Base-by-base conservation (phyloP, 2,797 vertebrate species). In the Aulostomus chinensis region DNA sequence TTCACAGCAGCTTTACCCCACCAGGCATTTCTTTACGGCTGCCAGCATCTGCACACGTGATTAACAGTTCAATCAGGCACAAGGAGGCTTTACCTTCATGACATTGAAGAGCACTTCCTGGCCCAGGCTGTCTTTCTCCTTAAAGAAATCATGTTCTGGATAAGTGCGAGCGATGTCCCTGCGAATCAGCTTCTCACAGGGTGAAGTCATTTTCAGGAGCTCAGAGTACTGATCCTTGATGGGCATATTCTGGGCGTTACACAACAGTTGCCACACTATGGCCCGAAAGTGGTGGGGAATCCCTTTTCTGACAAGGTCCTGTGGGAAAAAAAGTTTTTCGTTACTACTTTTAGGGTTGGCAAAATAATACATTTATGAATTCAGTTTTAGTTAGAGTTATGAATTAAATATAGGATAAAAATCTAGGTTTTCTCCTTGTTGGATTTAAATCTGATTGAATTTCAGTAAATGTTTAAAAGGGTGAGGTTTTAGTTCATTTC, bases 31-130 rank as follows among this genome's bases (percentile, higher is more conserved):
- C n/a, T n/a, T n/a, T n/a, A n/a, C n/a, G n/a, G n/a, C n/a, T n/a
- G n/a, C n/a, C n/a, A n/a, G n/a, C n/a, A n/a, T n/a, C n/a, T n/a
- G n/a, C n/a, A n/a, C n/a, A n/a, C n/a, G n/a, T n/a, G n/a, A n/a
- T n/a, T n/a, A n/a, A n/a, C n/a, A n/a, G n/a, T n/a, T n/a, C n/a
- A n/a, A n/a, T n/a, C n/a, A n/a, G n/a, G n/a, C n/a, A n/a, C n/a
- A n/a, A n/a, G n/a, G n/a, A n/a, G n/a, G n/a, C n/a, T 22, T 74
- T 79, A 95, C 97, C 95, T 99, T 99, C 97, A 99, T 99, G 63
- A 99, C 96, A 15, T 99, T 99, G 88, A 99, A 99, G 73, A 99
- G 94, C 81, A 98, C 96, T 59, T 99, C 97, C 78, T 99, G 97
- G 13, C 97, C 97, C 70, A 95, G 83, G 69, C 96, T 96, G 81